These are phyloP conservation scores for Ectemnius continuus DNA, from an alignment of 2,888 invertebrate species.

Conservation along the genomic window DNA sequence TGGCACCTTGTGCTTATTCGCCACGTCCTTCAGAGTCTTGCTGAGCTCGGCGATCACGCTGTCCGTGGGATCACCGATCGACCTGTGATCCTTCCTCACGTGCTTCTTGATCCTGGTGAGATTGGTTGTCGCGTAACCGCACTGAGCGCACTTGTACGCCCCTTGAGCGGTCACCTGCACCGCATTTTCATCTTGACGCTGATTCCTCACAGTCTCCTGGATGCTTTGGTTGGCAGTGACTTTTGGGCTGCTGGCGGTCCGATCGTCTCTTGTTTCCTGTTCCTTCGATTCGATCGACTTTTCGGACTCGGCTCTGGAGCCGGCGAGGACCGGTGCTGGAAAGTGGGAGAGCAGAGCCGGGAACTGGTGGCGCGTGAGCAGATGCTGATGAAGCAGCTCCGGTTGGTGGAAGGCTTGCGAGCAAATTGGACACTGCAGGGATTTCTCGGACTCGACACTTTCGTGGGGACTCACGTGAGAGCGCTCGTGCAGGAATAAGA, in stretches of 20 bases:
- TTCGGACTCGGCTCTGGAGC: conserved; percentile 51
- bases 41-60: conserved; percentile 78
- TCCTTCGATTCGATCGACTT: conserved; percentile 67
- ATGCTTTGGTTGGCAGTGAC: conserved; percentile 65
- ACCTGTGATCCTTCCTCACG: conserved; percentile 78
- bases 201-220: conserved; percentile 67
- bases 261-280: conserved; percentile 75
- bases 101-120: conserved; percentile 77
- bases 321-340: conserved; percentile 58
- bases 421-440: conserved; percentile 81
- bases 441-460: conserved; percentile 69
- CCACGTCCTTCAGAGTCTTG: conserved; percentile 79
- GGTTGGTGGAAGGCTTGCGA: conserved; percentile 81
- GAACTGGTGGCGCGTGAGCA: conserved; percentile 82
- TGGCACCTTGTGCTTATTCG: conserved; percentile 80
- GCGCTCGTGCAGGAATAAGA: conserved; percentile 94
- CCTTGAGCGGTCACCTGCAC: conserved; percentile 76
- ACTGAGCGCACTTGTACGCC: conserved; percentile 75
- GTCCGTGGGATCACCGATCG: conserved; percentile 72
- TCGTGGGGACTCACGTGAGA: conserved; percentile 83
- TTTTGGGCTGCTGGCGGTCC: conserved; percentile 66
- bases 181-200: conserved; percentile 78
- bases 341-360: conserved; percentile 71
- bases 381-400: conserved; percentile 82
- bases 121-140: conserved; percentile 74